These are phyloP conservation scores for Volucella zonaria DNA, from an alignment of 2,888 invertebrate genomes.

Conservation along the genomic window DNA sequence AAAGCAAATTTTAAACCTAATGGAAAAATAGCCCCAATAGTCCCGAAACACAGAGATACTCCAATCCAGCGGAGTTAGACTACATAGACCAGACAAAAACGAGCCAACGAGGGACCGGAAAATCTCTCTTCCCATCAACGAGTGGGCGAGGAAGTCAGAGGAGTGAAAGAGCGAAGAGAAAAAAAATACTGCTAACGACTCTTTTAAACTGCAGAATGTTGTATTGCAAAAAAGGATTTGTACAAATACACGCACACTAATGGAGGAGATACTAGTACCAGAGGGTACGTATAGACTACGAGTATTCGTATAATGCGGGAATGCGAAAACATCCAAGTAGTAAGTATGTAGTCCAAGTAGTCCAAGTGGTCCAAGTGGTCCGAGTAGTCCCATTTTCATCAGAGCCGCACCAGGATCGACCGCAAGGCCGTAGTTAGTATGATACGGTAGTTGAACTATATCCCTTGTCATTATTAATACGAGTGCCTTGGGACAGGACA, in stretches of 20 bases:
- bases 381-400: background rate
- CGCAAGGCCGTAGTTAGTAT: constrained; percentile 43
- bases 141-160: background rate
- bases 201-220: constrained; percentile 23
- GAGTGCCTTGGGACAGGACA: constrained; percentile 55
- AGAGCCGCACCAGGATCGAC: constrained; percentile 13
- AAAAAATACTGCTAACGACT: constrained; percentile 31
- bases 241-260: constrained; percentile 3
- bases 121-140: background rate
- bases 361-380: no score
- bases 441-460: constrained; percentile 59
- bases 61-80: no score
- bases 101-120: constrained; percentile 23
- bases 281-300: background rate
- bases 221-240: constrained; percentile 45
- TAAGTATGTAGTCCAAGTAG: no score
- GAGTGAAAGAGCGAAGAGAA: background rate
- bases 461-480: constrained; percentile 67
- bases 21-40: constrained; percentile 2
- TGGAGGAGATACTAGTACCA: background rate
- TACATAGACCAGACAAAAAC: constrained; percentile 20
- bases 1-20: background rate
- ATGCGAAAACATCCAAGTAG: no score
- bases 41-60: background rate
- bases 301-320: no score